These are phyloP conservation scores for Monomorium pharaonis DNA, from an alignment of 1,140 invertebrate species.

Conservation along the genomic window DNA sequence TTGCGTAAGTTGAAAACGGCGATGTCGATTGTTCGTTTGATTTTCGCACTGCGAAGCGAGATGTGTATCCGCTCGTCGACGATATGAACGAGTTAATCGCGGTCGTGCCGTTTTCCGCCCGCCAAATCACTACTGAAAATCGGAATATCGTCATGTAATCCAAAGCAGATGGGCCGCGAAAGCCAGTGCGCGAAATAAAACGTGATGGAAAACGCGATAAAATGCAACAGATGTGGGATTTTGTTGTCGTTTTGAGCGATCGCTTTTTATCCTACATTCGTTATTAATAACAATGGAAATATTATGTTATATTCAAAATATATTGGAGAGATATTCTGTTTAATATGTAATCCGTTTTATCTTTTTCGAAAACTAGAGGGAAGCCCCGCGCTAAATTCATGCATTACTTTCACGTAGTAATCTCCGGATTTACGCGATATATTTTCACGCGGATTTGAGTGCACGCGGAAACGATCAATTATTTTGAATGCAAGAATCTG, in stretches of 20 bases:
- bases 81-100: conserved; percentile 42
- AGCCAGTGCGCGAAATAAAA: conserved; percentile 10
- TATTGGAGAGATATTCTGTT: background rate
- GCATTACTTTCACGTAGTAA: background rate
- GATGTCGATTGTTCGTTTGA: background rate
- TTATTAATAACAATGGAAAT: conserved; percentile 31
- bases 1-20: background rate
- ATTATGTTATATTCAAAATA: background rate
- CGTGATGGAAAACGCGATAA: background rate
- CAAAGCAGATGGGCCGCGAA: conserved; percentile 32
- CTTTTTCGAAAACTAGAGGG: background rate
- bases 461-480: background rate
- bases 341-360: background rate
- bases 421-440: background rate
- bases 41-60: background rate
- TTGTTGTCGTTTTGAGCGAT: conserved; percentile 22
- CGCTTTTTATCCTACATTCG: background rate
- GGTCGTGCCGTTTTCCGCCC: background rate
- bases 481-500: background rate
- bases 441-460: background rate
- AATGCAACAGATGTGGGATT: conserved; percentile 36
- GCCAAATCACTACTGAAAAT: conserved; percentile 32
- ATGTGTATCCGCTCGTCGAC: background rate
- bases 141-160: conserved; percentile 30
- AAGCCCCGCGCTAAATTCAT: background rate